phyloP scores from a whole-genome alignment of 2,113 vertebrate genomes.

The Todiramphus saurophagus region DNA sequence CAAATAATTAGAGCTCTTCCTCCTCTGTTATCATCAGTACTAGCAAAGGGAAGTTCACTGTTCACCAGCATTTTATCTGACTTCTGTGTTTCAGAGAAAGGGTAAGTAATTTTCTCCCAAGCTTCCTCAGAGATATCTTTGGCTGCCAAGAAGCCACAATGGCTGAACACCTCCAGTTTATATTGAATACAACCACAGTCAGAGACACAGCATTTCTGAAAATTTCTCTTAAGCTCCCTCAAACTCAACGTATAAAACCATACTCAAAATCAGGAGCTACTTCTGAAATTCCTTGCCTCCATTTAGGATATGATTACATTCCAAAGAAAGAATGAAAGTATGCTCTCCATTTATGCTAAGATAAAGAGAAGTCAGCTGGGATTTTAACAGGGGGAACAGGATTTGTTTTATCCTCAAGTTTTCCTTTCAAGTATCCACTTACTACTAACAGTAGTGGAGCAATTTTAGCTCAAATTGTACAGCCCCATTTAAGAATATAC shows the following conservation, averaged over 20 bases:
- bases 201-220: background rate
- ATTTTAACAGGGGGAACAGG: background rate
- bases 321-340: background rate
- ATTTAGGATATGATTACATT: background rate
- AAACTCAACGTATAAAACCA: background rate
- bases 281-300: background rate
- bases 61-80: background rate
- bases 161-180: background rate
- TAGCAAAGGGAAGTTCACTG: background rate
- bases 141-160: background rate
- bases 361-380: background rate
- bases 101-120: background rate
- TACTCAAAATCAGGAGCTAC: background rate
- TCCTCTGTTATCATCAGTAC: background rate
- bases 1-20: background rate
- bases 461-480: background rate
- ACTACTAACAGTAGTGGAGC: background rate
- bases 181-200: background rate
- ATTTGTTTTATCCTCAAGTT: background rate
- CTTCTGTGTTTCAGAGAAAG: slow-evolving; percentile 1
- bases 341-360: background rate
- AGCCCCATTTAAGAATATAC: background rate
- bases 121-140: background rate
- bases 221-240: background rate
- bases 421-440: background rate